These are phyloP conservation scores for Delia radicum DNA, from an alignment of 1,140 invertebrate genomes.

Conservation along the genomic window DNA sequence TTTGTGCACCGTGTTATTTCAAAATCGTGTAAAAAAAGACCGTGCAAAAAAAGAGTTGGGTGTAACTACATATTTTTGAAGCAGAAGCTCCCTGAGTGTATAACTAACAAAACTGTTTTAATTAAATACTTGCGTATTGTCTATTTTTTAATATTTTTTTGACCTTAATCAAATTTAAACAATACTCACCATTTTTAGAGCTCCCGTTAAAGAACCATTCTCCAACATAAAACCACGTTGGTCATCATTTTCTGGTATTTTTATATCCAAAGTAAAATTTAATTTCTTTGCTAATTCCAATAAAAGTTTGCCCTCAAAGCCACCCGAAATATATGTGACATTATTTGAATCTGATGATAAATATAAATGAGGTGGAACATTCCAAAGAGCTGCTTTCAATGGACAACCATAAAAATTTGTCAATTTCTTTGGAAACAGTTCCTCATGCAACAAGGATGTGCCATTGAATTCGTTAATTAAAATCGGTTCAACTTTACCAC, in stretches of 20 bases:
- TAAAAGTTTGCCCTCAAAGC: neutral
- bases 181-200: neutral
- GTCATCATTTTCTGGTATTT: neutral
- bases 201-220: too few species aligned
- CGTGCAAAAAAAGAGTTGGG: too few species aligned
- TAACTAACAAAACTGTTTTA: too few species aligned
- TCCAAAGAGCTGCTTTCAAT: constrained; percentile 34
- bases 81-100: too few species aligned
- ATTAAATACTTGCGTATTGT: too few species aligned
- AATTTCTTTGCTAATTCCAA: neutral
- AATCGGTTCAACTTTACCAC: constrained; percentile 31
- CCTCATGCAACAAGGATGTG: constrained; percentile 27
- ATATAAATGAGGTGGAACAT: constrained; percentile 37
- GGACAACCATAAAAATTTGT: constrained; percentile 40
- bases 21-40: too few species aligned
- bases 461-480: constrained; percentile 44
- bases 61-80: too few species aligned
- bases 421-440: constrained; percentile 39
- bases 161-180: too few species aligned
- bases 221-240: neutral
- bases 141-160: too few species aligned
- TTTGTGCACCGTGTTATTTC: too few species aligned
- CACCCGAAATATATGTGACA: neutral
- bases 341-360: neutral
- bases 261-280: neutral